Conservation (phyloP, 2,888 invertebrate species). For the Sphaerophoria taeniata region DNA sequence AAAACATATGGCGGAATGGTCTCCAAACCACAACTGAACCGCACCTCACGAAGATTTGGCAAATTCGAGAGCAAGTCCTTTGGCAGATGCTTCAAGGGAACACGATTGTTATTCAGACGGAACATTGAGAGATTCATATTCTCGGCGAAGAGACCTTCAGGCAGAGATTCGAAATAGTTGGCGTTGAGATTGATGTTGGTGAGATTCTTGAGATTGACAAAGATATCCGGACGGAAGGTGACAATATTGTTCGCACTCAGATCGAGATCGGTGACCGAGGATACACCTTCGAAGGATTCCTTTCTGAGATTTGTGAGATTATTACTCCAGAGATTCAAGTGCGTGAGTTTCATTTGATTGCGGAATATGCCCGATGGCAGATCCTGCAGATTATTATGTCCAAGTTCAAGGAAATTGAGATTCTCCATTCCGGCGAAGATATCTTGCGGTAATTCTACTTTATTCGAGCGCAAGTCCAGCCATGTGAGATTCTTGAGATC, state of each 20-base stretch:
- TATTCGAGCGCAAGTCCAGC: constrained; percentile 87
- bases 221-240: constrained; percentile 85
- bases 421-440: constrained; percentile 85
- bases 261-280: constrained; percentile 87
- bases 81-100: constrained; percentile 85
- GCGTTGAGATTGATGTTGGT: constrained; percentile 86
- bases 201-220: constrained; percentile 86
- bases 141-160: constrained; percentile 85
- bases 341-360: constrained; percentile 85
- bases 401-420: constrained; percentile 86
- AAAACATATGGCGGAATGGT: constrained; percentile 86
- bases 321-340: constrained; percentile 89
- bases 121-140: constrained; percentile 85
- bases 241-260: constrained; percentile 87
- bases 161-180: constrained; percentile 87
- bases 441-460: constrained; percentile 84
- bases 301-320: constrained; percentile 86
- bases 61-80: constrained; percentile 86
- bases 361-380: constrained; percentile 86
- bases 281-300: constrained; percentile 86
- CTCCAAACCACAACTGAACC: constrained; percentile 85
- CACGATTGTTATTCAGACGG: constrained; percentile 85
- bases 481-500: constrained; percentile 86
- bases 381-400: constrained; percentile 86
- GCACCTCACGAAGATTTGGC: constrained; percentile 84